Evolutionary conservation across 1,140 invertebrate genomes (phyloP), one percentile per base, ranked within the genome.

Genomic region (Trichomalopsis sarcophagae): DNA sequence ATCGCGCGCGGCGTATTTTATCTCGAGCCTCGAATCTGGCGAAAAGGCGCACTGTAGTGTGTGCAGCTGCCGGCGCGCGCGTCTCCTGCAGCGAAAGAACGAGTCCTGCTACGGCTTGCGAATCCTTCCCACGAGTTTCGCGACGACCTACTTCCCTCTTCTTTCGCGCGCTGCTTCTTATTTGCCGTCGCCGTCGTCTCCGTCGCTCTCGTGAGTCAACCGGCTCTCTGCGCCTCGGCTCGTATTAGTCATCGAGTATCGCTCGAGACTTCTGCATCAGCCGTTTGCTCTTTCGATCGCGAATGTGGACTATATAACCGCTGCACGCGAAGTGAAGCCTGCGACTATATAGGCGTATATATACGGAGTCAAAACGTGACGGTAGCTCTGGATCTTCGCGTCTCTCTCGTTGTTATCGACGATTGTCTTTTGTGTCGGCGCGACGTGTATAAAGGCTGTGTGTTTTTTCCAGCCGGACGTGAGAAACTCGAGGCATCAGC

Each of bases 121-220:
- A 55, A 66, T 79, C 55, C 77, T 79, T 79, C 77, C 77, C 77
- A 79, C 77, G 55, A 79, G 55, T 79, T 79, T 36, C 77, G 77
- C 77, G 77, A 79, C 77, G 21, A 62, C 71, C 74, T 82, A 33
- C 81, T 33, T 74, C 68, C 68, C 50, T 82, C 84, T 89, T 82
- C 82, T 87, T 27, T 27, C 27, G 27, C 30, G 27, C 30, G 17
- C 30, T 40, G 30, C 69, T 36, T 33, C 10, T 9, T 44, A 11
- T 73, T 1, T 33, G 14, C 68, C 68, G 73, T 36, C 33, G 33
- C 5, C 36, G 23, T 36, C 23, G 73, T 36, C 33, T 3, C 5
- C 36, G 23, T 36, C 23, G 73, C 17, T 21, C 73, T 75, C n/a
- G 27, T 77, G 75, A 77, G 75, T 77, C 75, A 77, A 77, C 75